These are phyloP conservation scores for Pangasius djambal DNA, from an alignment of 2,797 vertebrate genomes.

Conservation along the genomic window DNA sequence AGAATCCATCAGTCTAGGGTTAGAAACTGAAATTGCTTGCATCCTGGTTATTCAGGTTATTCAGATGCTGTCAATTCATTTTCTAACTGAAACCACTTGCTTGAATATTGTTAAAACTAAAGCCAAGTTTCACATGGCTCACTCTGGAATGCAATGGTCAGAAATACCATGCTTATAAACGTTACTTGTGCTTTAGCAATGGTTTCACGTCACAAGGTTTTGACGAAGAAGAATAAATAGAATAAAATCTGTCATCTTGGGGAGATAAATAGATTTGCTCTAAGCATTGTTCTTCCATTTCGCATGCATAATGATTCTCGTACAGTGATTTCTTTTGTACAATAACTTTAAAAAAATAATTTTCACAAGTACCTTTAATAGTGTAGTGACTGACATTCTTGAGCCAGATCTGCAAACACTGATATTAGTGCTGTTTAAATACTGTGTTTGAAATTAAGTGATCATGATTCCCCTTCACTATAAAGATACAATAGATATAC, in stretches of 20 bases:
- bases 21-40: neutral
- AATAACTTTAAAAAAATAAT: neutral
- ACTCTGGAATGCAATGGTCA: neutral
- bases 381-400: neutral
- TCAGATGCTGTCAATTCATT: neutral
- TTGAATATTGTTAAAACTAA: neutral
- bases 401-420: neutral
- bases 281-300: neutral
- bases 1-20: neutral
- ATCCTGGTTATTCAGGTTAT: neutral
- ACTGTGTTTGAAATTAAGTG: neutral
- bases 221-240: neutral
- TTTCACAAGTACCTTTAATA: neutral
- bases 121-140: neutral
- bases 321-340: neutral
- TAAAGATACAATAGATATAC: neutral
- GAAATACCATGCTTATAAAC: neutral
- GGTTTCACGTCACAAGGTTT: slow-evolving; percentile 7
- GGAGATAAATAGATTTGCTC: neutral
- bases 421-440: neutral
- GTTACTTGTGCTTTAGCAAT: slow-evolving; percentile 8
- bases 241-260: neutral
- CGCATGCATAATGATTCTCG: slow-evolving; percentile 1
- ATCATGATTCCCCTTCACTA: neutral
- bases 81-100: neutral